Evolutionary conservation across 64 coral and sea anemone species (phyloP).

Genomic region (Montipora cactus): DNA sequence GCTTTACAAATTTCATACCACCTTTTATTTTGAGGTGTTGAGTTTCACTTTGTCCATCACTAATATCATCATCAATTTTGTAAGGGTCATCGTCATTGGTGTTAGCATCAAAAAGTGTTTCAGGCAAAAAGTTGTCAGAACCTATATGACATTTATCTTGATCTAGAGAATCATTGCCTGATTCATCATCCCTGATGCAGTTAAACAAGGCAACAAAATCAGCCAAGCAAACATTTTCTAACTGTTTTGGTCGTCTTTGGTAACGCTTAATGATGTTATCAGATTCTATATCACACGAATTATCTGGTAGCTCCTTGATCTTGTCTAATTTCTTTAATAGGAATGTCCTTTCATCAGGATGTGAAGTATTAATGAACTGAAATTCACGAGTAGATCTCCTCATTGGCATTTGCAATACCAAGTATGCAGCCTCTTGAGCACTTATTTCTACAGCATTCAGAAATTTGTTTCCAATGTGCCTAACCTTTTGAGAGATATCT

Average conservation of each 20-base stretch:
- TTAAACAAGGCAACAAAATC: slow-evolving; percentile 60
- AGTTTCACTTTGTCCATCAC: background rate
- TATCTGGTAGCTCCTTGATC: slow-evolving; percentile 73
- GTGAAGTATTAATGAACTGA: slow-evolving; percentile 73
- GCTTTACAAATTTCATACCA: slow-evolving; percentile 64
- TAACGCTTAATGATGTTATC: slow-evolving; percentile 71
- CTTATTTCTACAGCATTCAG: slow-evolving; percentile 50
- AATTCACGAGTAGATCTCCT: slow-evolving; percentile 51
- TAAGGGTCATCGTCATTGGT: slow-evolving; percentile 35
- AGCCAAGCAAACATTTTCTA: slow-evolving; percentile 37
- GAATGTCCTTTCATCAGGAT: slow-evolving; percentile 61
- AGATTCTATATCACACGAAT: slow-evolving; percentile 78
- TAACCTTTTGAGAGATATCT: slow-evolving; percentile 21
- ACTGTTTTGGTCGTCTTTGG: slow-evolving; percentile 58
- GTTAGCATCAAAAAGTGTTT: slow-evolving; percentile 30
- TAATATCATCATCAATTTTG: background rate
- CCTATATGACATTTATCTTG: background rate
- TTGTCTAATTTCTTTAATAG: slow-evolving; percentile 58
- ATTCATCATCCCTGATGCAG: slow-evolving; percentile 15
- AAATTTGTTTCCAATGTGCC: no score
- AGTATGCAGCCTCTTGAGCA: slow-evolving; percentile 71
- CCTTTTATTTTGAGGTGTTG: slow-evolving; percentile 55
- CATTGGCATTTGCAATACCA: slow-evolving; percentile 55
- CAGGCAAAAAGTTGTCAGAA: slow-evolving; percentile 8
- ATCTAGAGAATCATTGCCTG: background rate